phyloP scores from a whole-genome alignment of 2,888 invertebrate genomes.

The Philonicus albiceps region DNA sequence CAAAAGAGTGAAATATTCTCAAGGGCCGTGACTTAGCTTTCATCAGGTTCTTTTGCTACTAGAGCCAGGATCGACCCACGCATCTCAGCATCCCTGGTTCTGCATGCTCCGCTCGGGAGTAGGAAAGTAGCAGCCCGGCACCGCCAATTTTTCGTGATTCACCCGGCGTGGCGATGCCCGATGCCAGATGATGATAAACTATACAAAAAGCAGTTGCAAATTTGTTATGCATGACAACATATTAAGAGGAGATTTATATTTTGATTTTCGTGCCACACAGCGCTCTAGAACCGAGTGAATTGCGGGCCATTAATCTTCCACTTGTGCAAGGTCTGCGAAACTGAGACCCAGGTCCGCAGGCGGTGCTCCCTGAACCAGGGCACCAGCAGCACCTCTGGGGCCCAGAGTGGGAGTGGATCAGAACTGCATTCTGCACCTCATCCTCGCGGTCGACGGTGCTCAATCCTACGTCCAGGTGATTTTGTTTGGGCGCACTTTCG shows the following conservation, averaged over 20 bases:
- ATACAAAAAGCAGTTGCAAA: constrained; percentile 43
- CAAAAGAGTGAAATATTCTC: constrained; percentile 27
- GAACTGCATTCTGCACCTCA: constrained; percentile 19
- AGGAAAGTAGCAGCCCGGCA: background rate
- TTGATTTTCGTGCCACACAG: constrained; percentile 44
- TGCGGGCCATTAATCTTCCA: constrained; percentile 46
- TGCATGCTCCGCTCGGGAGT: background rate
- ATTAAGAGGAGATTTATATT: constrained; percentile 46
- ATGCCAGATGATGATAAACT: constrained; percentile 40
- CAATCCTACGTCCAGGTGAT: background rate
- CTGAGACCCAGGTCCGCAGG: background rate
- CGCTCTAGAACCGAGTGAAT: background rate
- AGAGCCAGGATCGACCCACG: background rate
- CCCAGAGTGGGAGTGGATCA: constrained; percentile 5
- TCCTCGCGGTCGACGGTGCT: background rate
- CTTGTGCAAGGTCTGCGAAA: constrained; percentile 32
- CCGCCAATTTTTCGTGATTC: constrained; percentile 13
- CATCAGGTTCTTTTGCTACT: background rate
- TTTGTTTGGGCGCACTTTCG: background rate
- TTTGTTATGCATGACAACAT: constrained; percentile 47
- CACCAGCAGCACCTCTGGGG: background rate
- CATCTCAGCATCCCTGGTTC: background rate
- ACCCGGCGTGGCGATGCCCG: background rate
- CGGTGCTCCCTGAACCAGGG: background rate
- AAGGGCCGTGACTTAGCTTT: constrained; percentile 8